Base-by-base conservation (phyloP, 1,140 invertebrate species). In the Procambarus clarkii region DNA sequence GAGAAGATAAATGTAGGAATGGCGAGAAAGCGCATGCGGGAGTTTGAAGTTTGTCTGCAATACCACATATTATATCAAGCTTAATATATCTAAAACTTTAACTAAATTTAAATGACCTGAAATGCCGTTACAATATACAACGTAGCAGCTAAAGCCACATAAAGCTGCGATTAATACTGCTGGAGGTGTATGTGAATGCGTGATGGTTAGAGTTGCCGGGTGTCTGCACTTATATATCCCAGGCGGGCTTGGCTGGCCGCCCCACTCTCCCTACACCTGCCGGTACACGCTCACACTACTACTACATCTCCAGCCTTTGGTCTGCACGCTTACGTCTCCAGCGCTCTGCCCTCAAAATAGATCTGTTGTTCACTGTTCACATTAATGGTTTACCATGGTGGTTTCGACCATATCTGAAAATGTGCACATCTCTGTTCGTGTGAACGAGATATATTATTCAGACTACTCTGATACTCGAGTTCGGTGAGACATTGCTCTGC, bases 361-460 rank as follows among this genome's bases (percentile, higher is more conserved):
- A 24, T 24, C 69, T 34, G 21, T 15, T 77, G 69, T 60, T 58
- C 1, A n/a, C 34, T 90, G 64, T 50, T 77, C 74, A 81, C 34
- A 91, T 91, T 91, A 86, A 91, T 91, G 90, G 44, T 91, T 74
- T 91, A 91, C 79, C 84, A 91, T 91, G 90, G 90, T 91, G 84
- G 90, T 91, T 86, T 78, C 84, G n/a, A 87, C 90, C 18, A 71
- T 74, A 64, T 80, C 76, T 80, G 90, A 91, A 91, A 64, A 91
- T 74, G 84, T 91, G 4, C 78, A 58, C 4, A 91, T 91, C 78
- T 91, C 79, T 24, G 60, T 91, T 80, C 90, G 90, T 0, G 84
- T 91, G 69, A 91, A 91, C 84, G 90, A 86, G 84, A 91, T 91
- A n/a, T 86, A 86, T 58, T 91, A 91, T 50, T 21, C 90, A 9